phyloP scores from a whole-genome alignment of 2,797 vertebrate genomes.

The Lepus townsendii region DNA sequence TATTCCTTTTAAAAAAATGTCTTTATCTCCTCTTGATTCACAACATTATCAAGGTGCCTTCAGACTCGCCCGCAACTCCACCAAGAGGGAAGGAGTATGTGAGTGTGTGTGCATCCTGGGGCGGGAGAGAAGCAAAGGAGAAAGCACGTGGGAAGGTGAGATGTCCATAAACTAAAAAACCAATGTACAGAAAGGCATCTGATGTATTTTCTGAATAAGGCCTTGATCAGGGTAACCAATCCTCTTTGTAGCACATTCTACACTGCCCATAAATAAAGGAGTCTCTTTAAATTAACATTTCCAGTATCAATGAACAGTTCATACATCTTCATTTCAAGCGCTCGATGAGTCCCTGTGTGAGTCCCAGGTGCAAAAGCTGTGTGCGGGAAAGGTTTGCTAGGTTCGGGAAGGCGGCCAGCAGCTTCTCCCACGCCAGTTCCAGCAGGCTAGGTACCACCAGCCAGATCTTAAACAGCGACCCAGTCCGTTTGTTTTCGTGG shows the following conservation, averaged over 20 bases:
- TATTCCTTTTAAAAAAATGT: constrained; percentile 62
- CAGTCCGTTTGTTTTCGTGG: constrained; percentile 98
- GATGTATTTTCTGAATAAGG: constrained; percentile 94
- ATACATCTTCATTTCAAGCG: constrained; percentile 93
- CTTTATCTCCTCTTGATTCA: constrained; percentile 50
- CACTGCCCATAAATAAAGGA: constrained; percentile 87
- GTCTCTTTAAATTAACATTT: constrained; percentile 76
- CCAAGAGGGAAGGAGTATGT: constrained; percentile 38
- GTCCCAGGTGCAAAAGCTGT: constrained; percentile 97
- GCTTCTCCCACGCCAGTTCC: constrained; percentile 98
- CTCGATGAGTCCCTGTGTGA: constrained; percentile 97
- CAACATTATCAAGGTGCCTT: constrained; percentile 76
- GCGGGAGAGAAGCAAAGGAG: constrained; percentile 52
- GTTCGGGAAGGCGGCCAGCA: constrained; percentile 94
- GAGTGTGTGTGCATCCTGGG: not conserved
- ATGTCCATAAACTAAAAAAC: constrained; percentile 81
- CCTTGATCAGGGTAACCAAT: constrained; percentile 85
- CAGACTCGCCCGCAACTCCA: constrained; percentile 64
- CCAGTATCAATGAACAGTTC: constrained; percentile 73
- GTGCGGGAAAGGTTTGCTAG: constrained; percentile 92
- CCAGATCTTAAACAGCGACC: constrained; percentile 99
- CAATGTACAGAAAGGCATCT: constrained; percentile 90
- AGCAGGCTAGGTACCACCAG: constrained; percentile 97
- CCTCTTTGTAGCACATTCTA: constrained; percentile 82
- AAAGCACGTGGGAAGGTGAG: constrained; percentile 72